Evolutionary conservation across 1,140 invertebrate genomes (phyloP).

Genomic region (Holotrichia oblita): DNA sequence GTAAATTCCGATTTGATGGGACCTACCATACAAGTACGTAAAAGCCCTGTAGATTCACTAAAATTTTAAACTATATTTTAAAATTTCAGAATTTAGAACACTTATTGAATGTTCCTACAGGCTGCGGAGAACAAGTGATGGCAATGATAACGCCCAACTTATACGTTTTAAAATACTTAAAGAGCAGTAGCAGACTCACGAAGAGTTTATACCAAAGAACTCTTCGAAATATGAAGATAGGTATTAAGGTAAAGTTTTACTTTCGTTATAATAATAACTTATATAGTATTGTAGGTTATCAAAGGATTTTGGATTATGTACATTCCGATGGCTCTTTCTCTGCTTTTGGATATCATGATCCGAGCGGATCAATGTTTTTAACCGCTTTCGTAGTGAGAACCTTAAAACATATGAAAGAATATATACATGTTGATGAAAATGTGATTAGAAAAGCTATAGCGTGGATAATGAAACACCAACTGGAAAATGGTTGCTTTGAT

Average conservation of each 20-base stretch:
- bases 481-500: slow-evolving; percentile 79
- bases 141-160: slow-evolving; percentile 80
- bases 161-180: slow-evolving; percentile 74
- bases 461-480: slow-evolving; percentile 76
- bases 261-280: neutral
- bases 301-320: slow-evolving; percentile 76
- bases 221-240: slow-evolving; percentile 72
- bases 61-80: too few species aligned
- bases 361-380: slow-evolving; percentile 76
- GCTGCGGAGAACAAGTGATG: slow-evolving; percentile 86
- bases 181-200: slow-evolving; percentile 62
- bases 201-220: slow-evolving; percentile 66
- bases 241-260: neutral
- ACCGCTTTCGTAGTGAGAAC: slow-evolving; percentile 83
- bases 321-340: slow-evolving; percentile 81
- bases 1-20: slow-evolving; percentile 69
- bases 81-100: slow-evolving; percentile 66
- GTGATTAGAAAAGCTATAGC: slow-evolving; percentile 72
- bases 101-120: slow-evolving; percentile 67
- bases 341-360: slow-evolving; percentile 69
- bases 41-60: neutral
- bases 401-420: slow-evolving; percentile 70
- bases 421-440: slow-evolving; percentile 74
- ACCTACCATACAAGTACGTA: slow-evolving; percentile 57
- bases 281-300: slow-evolving; percentile 63